Percentiles rank a stretch among this genome's conserved stretches.
phyloP scores from a whole-genome alignment of 2,888 invertebrate genomes.

The Imbricaverruca yamaguchii region DNA sequence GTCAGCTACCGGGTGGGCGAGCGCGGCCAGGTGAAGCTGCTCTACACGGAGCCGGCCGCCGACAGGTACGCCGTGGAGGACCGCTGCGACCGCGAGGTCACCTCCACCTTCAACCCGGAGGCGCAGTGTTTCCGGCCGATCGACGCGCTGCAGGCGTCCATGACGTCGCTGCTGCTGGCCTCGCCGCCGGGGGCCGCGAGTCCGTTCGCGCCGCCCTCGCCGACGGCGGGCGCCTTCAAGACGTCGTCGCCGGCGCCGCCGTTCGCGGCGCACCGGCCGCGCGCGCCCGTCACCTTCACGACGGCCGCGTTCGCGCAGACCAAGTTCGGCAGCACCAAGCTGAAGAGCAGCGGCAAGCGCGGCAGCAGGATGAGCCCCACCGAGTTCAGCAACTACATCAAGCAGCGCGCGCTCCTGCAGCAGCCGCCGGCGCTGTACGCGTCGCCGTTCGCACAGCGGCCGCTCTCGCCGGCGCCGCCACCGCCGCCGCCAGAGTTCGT shows the following conservation, averaged over 20 bases:
- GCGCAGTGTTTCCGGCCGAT: constrained; percentile 77
- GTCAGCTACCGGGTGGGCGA: constrained; percentile 95
- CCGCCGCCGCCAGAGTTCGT: neutral
- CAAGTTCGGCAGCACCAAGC: constrained; percentile 96
- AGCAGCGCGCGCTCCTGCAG: constrained; percentile 86
- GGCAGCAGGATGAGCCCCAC: constrained; percentile 96
- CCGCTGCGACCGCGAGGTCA: constrained; percentile 62
- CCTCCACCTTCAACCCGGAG: constrained; percentile 65
- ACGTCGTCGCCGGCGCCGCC: constrained; percentile 15
- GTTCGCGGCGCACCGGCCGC: constrained; percentile 29
- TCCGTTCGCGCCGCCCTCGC: neutral
- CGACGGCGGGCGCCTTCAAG: neutral
- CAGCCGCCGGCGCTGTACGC: constrained; percentile 46
- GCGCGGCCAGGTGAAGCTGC: constrained; percentile 79
- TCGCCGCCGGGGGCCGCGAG: constrained; percentile 19
- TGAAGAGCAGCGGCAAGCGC: constrained; percentile 81
- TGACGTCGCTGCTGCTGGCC: constrained; percentile 46
- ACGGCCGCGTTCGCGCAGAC: constrained; percentile 98
- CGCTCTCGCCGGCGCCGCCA: constrained; percentile 23
- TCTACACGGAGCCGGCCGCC: constrained; percentile 61
- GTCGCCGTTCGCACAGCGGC: neutral
- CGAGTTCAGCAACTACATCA: constrained; percentile 94
- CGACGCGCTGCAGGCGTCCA: constrained; percentile 71
- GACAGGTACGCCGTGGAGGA: constrained; percentile 46
- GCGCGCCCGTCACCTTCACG: constrained; percentile 77